phyloP scores from a whole-genome alignment of 2,113 vertebrate genomes.

The Silurus glanis region DNA sequence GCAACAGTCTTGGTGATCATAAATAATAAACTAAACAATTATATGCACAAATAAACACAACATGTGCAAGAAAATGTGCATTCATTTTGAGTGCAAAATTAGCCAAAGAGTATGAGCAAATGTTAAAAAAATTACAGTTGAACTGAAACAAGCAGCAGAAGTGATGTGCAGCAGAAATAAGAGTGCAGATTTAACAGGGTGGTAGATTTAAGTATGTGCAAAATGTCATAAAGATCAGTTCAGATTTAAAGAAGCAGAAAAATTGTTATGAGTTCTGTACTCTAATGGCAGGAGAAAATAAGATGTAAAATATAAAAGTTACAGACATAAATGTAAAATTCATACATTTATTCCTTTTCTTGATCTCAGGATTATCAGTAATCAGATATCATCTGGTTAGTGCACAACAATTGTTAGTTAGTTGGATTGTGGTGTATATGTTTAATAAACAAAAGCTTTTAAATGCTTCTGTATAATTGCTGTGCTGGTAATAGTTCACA shows the following conservation, averaged over 20 bases:
- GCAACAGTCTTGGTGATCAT: not conserved
- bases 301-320: not conserved
- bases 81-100: not conserved
- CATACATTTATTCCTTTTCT: not conserved
- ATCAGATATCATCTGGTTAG: not conserved
- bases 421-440: not conserved
- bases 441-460: not conserved
- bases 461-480: not conserved
- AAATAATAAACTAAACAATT: not conserved
- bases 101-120: not conserved
- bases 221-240: not conserved
- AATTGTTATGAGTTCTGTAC: not conserved
- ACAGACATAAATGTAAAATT: not conserved
- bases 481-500: not conserved
- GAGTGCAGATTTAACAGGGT: not conserved
- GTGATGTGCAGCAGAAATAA: not conserved
- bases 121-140: not conserved
- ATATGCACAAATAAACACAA: not conserved
- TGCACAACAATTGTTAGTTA: not conserved
- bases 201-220: not conserved
- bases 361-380: not conserved
- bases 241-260: not conserved
- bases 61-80: not conserved
- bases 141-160: not conserved
- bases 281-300: not conserved